Conservation (phyloP, 2,888 invertebrate genomes). For the Hemaris fuciformis region DNA sequence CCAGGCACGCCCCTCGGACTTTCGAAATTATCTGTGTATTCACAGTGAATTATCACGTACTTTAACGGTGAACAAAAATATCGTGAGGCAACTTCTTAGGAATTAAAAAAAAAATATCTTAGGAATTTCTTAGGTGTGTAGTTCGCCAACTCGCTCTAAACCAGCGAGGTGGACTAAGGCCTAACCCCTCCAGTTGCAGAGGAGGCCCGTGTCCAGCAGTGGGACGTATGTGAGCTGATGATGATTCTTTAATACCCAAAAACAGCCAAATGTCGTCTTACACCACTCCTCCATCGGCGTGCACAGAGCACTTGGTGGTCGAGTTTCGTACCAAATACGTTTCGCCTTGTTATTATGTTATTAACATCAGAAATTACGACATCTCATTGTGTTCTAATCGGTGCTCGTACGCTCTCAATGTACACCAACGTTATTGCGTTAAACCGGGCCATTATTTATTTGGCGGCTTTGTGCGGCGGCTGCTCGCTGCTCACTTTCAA, state of each 20-base stretch:
- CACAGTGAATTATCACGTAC: too few relatives aligned
- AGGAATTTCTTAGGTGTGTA: too few relatives aligned
- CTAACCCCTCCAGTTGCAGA: not conserved
- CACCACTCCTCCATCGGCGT: not conserved
- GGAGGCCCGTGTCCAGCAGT: too few relatives aligned
- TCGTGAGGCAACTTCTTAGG: too few relatives aligned
- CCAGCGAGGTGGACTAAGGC: too few relatives aligned
- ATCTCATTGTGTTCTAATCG: conserved; percentile 65
- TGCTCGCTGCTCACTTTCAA: not conserved
- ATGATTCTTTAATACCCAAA: not conserved
- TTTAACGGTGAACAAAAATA: too few relatives aligned
- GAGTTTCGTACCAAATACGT: conserved; percentile 13
- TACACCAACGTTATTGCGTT: conserved; percentile 20
- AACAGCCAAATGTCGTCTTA: not conserved
- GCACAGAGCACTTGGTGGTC: conserved; percentile 1
- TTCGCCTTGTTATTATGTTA: conserved; percentile 58
- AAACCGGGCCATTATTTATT: conserved; percentile 26
- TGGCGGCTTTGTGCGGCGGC: conserved; percentile 16
- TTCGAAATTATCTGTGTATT: too few relatives aligned
- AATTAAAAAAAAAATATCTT: too few relatives aligned
- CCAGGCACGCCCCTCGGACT: too few relatives aligned
- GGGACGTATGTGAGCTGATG: too few relatives aligned
- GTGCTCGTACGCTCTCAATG: conserved; percentile 25
- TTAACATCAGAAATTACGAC: conserved; percentile 72
- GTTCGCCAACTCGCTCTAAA: too few relatives aligned